Evolutionary conservation across 1,140 invertebrate species (phyloP).

Genomic region (Saccostrea glomerata): DNA sequence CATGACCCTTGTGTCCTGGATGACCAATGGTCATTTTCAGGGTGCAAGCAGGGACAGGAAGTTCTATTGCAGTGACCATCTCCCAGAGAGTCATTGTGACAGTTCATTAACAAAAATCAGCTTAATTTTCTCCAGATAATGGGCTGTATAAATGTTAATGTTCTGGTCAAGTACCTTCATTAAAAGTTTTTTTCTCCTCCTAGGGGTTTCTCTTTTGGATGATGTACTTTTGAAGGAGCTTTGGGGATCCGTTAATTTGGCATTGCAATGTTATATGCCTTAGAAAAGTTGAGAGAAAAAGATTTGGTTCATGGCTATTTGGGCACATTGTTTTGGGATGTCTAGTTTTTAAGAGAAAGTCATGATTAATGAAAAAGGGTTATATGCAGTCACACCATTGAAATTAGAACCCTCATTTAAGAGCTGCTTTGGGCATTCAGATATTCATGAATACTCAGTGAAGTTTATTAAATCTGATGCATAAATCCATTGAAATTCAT

Average conservation of each 20-base stretch:
- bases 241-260: constrained; percentile 1
- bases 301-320: constrained; percentile 19
- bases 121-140: constrained; percentile 36
- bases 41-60: constrained; percentile 8
- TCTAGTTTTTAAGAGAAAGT: not conserved
- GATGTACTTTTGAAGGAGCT: constrained; percentile 27
- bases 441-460: constrained; percentile 8
- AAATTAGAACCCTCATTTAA: constrained; percentile 17
- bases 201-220: constrained; percentile 8
- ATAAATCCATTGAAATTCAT: not conserved
- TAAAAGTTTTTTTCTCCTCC: constrained; percentile 6
- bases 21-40: constrained; percentile 28
- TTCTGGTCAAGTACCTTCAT: constrained; percentile 33
- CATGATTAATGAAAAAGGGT: constrained; percentile 10
- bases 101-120: constrained; percentile 29
- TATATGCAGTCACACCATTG: constrained; percentile 5
- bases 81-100: constrained; percentile 11
- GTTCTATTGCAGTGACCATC: not conserved
- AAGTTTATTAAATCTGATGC: constrained; percentile 14
- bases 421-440: not conserved
- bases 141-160: constrained; percentile 36
- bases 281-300: not conserved
- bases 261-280: not conserved
- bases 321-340: not conserved
- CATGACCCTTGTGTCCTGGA: not conserved